Evolutionary conservation across 2,797 vertebrate genomes (phyloP).

Genomic region (Salmo trutta): DNA sequence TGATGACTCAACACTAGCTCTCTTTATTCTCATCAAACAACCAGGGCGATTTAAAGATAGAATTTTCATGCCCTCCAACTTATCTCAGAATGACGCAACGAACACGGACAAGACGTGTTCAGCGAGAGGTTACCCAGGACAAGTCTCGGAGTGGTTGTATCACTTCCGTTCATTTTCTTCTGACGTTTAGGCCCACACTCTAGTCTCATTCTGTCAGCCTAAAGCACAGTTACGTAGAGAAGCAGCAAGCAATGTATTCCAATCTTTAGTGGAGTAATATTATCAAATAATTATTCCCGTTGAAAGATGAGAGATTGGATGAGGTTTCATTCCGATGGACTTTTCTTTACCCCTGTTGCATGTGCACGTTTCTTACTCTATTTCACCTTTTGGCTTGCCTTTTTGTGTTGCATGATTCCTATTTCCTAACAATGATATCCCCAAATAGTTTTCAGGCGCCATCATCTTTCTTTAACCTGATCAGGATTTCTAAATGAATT

Average conservation of each 20-base stretch:
- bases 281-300: neutral
- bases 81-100: conserved; percentile 57
- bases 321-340: neutral
- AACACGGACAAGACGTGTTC: conserved; percentile 38
- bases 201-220: neutral
- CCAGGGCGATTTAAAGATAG: neutral
- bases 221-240: conserved; percentile 11
- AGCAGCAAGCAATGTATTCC: neutral
- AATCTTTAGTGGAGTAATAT: neutral
- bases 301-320: conserved; percentile 34
- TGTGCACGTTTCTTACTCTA: neutral
- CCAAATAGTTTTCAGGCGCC: neutral
- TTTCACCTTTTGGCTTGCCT: neutral
- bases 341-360: neutral
- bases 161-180: neutral
- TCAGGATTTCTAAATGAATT: neutral
- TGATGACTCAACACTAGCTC: neutral
- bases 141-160: conserved; percentile 18
- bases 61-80: conserved; percentile 40
- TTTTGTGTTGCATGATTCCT: neutral
- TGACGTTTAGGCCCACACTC: conserved; percentile 7
- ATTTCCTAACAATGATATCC: neutral
- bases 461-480: neutral
- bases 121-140: conserved; percentile 43
- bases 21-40: neutral